Base-by-base conservation (phyloP, 2,113 vertebrate species). In the Rhynchomys soricoides region DNA sequence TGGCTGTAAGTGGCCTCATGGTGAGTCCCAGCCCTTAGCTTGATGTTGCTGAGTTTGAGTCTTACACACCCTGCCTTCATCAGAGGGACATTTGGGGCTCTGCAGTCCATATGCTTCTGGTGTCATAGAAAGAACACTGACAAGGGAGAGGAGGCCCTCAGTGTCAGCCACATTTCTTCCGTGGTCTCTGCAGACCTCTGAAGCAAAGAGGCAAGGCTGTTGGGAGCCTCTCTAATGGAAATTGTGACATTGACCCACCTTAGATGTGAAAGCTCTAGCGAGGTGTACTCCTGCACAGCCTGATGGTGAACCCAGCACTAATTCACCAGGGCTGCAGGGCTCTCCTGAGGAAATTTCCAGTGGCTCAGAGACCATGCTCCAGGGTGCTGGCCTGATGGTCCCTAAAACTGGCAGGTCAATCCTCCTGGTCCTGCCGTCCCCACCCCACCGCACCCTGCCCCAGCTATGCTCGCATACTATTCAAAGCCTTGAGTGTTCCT, bases 281-380 rank as follows among this genome's bases (percentile, higher is more conserved):
- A 71, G 57, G 70, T 59, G 0, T n/a, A 34, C 55, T 9, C 11
- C 7, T 9, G 40, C 12, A 13, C 17, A 3, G 4, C 0, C 0
- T 31, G 57, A 59, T 8, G 37, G 29, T 21, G 34, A 22, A 22
- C 26, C 37, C 55, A 45, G 64, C 1, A 12, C 2, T 11, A 21
- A 13, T 8, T 12, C 70, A 45, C n/a, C 37, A 24, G 43, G 75
- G 52, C 13, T 55, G 29, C n/a, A 29, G n/a, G 64, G 37, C 17
- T 66, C 43, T 8, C 52, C 66, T 40, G 21, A 74, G 40, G n/a
- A 52, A 86, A 40, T 31, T 21, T 5, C 21, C 2, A 62, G 57
- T 6, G 45, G 24, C 83, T 62, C 40, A 0, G 29, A 31, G 9
- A 45, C 11, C n/a, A 4, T n/a, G 12, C 31, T 26, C 37, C 12